Conservation (phyloP, 2,888 invertebrate genomes). For the Dolomedes plantarius region DNA sequence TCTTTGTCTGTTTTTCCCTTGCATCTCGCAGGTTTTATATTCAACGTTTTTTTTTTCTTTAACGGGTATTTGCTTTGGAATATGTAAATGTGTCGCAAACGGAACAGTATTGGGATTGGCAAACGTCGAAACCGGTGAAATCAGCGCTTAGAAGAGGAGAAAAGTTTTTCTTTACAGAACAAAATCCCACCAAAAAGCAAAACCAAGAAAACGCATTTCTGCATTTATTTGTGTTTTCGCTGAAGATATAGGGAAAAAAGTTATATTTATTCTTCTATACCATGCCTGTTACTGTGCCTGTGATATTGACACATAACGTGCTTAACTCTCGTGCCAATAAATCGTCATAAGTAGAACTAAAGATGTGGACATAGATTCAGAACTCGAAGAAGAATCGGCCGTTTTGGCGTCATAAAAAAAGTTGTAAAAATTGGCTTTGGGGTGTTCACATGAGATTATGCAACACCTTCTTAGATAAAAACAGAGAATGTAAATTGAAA, state of each 20-base stretch:
- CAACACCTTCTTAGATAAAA: background rate
- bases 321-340: conserved; percentile 31
- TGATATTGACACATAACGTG: conserved; percentile 35
- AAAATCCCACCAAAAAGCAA: conserved; percentile 48
- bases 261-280: conserved; percentile 39
- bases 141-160: conserved; percentile 57
- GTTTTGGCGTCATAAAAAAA: conserved; percentile 1
- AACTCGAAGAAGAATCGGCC: background rate
- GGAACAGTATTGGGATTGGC: conserved; percentile 64
- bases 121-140: conserved; percentile 62
- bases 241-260: conserved; percentile 24
- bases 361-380: background rate
- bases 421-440: conserved; percentile 1
- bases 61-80: conserved; percentile 56
- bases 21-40: conserved; percentile 57
- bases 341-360: conserved; percentile 10
- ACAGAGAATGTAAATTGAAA: background rate
- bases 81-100: conserved; percentile 64
- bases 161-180: conserved; percentile 39
- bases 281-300: conserved; percentile 18
- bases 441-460: background rate
- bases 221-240: conserved; percentile 58
- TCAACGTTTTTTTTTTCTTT: conserved; percentile 41
- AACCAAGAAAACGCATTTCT: conserved; percentile 59
- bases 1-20: conserved; percentile 58